Conservation (phyloP, 2,888 invertebrate species). For the Metallyticus violacea region DNA sequence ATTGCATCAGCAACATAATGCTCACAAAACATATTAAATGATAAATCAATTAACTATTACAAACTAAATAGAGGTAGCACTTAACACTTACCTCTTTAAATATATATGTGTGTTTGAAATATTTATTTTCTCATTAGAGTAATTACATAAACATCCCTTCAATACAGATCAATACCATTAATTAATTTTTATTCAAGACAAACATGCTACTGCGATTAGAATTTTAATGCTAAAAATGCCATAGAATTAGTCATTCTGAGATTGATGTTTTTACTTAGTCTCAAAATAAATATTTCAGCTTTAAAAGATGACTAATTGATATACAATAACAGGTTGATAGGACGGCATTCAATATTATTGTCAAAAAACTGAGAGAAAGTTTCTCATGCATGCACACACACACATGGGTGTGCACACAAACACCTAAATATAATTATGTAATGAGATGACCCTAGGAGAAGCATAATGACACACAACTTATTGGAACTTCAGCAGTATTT, state of each 20-base stretch:
- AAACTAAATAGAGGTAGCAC: not conserved
- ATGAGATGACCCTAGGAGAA: not conserved
- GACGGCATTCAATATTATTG: not conserved
- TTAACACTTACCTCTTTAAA: not conserved
- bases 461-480: too few species aligned
- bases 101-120: not conserved
- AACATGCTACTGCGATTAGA: not conserved
- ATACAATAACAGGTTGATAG: not conserved
- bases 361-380: not conserved
- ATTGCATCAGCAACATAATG: not conserved
- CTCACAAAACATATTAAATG: not conserved
- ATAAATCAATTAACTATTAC: not conserved
- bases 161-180: not conserved
- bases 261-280: not conserved
- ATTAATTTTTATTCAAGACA: not conserved
- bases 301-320: not conserved
- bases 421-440: too few species aligned
- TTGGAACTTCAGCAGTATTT: not conserved
- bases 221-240: not conserved
- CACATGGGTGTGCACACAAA: too few species aligned
- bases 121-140: not conserved
- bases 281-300: not conserved
- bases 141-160: not conserved
- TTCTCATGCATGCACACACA: not conserved
- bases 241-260: not conserved